Conservation (phyloP, 2,888 invertebrate species). For the Trachelus tabidus region DNA sequence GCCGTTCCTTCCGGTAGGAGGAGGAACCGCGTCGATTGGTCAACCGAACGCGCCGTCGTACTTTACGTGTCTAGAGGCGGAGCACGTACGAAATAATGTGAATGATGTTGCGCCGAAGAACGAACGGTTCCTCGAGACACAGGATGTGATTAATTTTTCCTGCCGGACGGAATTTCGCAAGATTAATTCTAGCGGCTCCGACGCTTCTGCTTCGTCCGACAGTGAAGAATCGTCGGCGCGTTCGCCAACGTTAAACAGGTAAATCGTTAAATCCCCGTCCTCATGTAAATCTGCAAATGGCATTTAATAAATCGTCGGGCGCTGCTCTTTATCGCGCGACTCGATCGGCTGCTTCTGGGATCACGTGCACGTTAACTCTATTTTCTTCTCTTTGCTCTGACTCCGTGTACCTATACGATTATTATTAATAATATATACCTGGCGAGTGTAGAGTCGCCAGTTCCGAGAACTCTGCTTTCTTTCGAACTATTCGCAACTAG, state of each 20-base stretch:
- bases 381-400: neutral
- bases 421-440: neutral
- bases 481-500: neutral
- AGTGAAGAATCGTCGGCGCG: neutral
- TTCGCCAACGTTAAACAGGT: neutral
- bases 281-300: conserved; percentile 47
- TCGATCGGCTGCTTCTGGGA: neutral
- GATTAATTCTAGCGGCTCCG: neutral
- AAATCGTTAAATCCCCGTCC: conserved; percentile 33
- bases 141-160: neutral
- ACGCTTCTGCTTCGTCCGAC: neutral
- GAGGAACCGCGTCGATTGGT: neutral
- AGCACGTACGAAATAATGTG: neutral
- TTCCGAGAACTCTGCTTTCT: neutral
- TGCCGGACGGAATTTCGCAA: neutral
- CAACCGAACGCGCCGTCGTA: neutral
- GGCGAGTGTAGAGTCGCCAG: neutral
- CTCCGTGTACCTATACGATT: neutral
- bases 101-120: neutral
- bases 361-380: neutral
- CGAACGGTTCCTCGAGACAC: neutral
- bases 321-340: neutral
- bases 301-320: conserved; percentile 53
- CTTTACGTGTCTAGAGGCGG: neutral
- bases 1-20: neutral